These are phyloP conservation scores for Peucedramus taeniatus DNA, from an alignment of 2,113 vertebrate genomes.

Conservation along the genomic window DNA sequence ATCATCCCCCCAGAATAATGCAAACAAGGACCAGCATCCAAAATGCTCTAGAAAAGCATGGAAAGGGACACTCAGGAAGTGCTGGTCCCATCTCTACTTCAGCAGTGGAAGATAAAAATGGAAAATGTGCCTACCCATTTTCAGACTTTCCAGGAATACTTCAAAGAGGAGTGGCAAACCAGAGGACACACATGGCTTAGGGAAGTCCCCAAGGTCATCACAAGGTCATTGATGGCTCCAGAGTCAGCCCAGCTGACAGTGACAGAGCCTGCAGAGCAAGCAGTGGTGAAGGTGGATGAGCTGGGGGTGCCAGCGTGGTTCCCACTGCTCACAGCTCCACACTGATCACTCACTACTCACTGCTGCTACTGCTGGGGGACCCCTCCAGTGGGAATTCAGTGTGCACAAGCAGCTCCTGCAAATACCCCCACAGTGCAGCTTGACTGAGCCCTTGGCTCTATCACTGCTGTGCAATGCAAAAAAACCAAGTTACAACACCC, in stretches of 20 bases:
- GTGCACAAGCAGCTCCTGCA: not conserved
- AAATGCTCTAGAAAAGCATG: not conserved
- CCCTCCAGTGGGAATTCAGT: not conserved
- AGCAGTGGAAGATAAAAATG: not conserved
- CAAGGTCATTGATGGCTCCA: not conserved
- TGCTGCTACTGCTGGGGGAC: not conserved
- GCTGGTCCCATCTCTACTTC: not conserved
- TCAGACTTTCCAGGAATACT: not conserved
- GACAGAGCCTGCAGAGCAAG: not conserved
- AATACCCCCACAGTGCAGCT: rapidly evolving
- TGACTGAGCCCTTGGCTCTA: not conserved
- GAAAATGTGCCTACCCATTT: not conserved
- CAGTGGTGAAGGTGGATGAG: not conserved
- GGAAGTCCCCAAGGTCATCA: not conserved
- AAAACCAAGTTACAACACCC: not conserved
- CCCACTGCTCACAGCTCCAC: not conserved
- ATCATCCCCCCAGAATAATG: not conserved
- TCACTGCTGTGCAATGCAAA: not conserved
- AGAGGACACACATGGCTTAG: not conserved
- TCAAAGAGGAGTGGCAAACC: not conserved
- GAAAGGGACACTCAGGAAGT: not conserved
- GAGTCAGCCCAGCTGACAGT: not conserved
- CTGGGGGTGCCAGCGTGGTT: not conserved
- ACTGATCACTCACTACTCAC: not conserved
- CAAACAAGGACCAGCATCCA: not conserved